Percentiles rank a stretch among this genome's conserved stretches.
Conservation (phyloP, 64 coral and sea anemone species). For the Acropora tenuis region DNA sequence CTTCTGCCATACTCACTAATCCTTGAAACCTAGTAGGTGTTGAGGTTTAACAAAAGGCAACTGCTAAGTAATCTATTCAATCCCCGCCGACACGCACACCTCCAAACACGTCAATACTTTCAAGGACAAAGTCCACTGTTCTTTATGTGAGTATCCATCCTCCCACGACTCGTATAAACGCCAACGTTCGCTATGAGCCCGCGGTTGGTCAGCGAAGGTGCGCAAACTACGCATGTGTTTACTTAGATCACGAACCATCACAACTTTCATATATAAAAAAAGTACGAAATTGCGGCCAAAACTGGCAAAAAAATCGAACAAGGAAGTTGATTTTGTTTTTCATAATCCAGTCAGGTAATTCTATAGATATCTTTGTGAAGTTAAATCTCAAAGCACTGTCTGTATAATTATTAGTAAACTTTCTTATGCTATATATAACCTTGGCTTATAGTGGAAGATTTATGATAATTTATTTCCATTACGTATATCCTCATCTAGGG, state of each 20-base stretch:
- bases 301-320: background rate
- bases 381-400: background rate
- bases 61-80: background rate
- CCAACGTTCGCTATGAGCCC: background rate
- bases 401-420: background rate
- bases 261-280: background rate
- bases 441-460: background rate
- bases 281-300: background rate
- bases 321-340: constrained; percentile 14
- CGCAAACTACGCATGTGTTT: background rate
- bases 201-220: background rate
- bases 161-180: too few relatives aligned
- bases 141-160: too few relatives aligned
- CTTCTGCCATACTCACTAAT: constrained; percentile 84
- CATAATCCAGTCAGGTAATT: constrained; percentile 13
- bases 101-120: background rate
- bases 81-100: constrained; percentile 22
- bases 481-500: background rate
- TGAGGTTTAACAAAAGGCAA: background rate
- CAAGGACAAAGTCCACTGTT: constrained; percentile 8
- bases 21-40: background rate
- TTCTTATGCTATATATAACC: too few relatives aligned
- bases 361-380: background rate
- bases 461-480: background rate
- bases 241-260: background rate